These are phyloP conservation scores for Drosophila macrothrix DNA, from an alignment of 2,888 invertebrate genomes.

Conservation along the genomic window DNA sequence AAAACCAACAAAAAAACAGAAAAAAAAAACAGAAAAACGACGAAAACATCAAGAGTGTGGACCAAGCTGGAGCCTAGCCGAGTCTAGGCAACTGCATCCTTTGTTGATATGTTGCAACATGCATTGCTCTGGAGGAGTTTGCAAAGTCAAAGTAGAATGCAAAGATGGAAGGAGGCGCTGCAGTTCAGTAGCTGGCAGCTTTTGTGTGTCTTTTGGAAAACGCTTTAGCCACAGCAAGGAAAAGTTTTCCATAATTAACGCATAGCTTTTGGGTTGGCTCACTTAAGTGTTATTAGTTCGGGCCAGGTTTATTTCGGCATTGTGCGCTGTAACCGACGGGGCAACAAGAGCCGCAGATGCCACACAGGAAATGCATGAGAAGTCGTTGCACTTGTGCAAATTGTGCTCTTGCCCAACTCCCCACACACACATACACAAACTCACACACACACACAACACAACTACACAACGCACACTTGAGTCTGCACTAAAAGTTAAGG, in stretches of 20 bases:
- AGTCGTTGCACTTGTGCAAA: constrained; percentile 55
- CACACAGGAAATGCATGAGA: constrained; percentile 47
- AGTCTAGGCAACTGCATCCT: constrained; percentile 69
- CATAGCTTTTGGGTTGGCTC: constrained; percentile 64
- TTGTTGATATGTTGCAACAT: constrained; percentile 76
- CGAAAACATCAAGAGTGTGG: constrained; percentile 51
- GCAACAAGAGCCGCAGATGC: neutral
- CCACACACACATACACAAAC: constrained; percentile 3
- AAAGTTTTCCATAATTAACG: constrained; percentile 79
- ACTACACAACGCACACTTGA: constrained; percentile 25
- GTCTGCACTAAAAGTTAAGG: constrained; percentile 34
- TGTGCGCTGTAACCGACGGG: constrained; percentile 4
- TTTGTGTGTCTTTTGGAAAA: constrained; percentile 62
- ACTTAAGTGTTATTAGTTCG: constrained; percentile 76
- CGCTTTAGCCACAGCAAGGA: constrained; percentile 54
- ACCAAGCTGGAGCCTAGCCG: constrained; percentile 4
- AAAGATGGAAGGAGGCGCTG: constrained; percentile 12
- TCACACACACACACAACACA: constrained; percentile 10
- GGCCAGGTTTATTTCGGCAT: constrained; percentile 24
- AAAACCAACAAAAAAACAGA: constrained; percentile 49
- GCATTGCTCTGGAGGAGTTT: constrained; percentile 44
- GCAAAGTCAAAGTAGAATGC: neutral
- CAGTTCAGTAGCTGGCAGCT: constrained; percentile 65
- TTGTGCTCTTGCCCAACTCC: constrained; percentile 12
- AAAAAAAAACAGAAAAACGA: constrained; percentile 35